Percentiles rank a stretch among this genome's conserved stretches.
phyloP scores from a whole-genome alignment of 30 jellyfish, hydroid and myxozoan genomes.

The Sanderia malayensis region DNA sequence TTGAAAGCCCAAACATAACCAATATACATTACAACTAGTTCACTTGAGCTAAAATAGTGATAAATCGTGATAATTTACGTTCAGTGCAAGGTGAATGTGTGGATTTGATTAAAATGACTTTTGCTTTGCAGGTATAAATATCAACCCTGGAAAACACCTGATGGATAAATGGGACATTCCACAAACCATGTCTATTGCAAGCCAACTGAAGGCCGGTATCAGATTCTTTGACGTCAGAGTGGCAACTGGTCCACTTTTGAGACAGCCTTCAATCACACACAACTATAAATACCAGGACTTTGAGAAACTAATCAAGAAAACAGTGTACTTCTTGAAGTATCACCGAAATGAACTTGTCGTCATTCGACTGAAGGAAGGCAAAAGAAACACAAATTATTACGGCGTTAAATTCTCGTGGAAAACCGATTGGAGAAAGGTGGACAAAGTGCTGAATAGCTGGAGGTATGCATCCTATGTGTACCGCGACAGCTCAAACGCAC shows the following conservation, averaged over 20 bases:
- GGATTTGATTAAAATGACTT: too few species aligned
- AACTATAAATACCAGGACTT: slow-evolving; percentile 1
- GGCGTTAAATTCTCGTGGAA: neutral
- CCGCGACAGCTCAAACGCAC: neutral
- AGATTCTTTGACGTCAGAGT: slow-evolving; percentile 11
- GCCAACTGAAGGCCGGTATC: slow-evolving; percentile 5
- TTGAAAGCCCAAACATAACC: too few species aligned
- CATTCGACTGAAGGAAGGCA: neutral
- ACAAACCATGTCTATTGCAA: neutral
- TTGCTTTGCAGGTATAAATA: neutral
- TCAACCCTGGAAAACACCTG: neutral
- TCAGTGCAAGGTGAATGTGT: too few species aligned
- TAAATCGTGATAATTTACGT: too few species aligned
- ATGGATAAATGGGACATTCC: slow-evolving; percentile 20
- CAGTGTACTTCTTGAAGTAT: neutral
- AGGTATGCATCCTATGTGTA: neutral
- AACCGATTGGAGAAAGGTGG: slow-evolving; percentile 11
- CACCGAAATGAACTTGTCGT: slow-evolving; percentile 20
- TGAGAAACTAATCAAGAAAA: neutral
- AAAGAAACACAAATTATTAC: too few species aligned
- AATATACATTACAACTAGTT: too few species aligned
- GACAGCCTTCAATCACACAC: neutral
- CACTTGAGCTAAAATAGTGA: too few species aligned
- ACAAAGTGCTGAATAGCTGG: neutral
- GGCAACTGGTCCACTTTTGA: neutral